A percentile compares a stretch with the other conserved stretches of the same genome.
Evolutionary conservation across 2,113 vertebrate species (phyloP).

Genomic region (Ploceus nigricollis): DNA sequence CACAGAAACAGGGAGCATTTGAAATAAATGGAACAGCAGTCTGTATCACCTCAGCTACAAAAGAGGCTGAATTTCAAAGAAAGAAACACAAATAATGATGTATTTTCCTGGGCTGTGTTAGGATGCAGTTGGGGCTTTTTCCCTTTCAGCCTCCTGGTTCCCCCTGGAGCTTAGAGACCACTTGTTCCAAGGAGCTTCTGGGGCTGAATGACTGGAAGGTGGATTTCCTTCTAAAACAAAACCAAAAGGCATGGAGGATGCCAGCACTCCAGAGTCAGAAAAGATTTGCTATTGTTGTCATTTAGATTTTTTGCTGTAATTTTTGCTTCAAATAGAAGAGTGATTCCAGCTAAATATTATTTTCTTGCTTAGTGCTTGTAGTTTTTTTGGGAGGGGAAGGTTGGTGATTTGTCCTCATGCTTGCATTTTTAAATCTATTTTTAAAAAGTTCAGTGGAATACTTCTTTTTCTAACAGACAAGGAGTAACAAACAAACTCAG

Average conservation of each 20-base stretch:
- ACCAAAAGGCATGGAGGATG: background rate
- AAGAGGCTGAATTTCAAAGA: conserved; percentile 61
- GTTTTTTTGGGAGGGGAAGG: background rate
- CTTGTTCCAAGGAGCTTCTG: conserved; percentile 51
- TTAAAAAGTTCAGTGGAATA: background rate
- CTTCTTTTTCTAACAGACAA: background rate
- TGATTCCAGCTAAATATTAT: background rate
- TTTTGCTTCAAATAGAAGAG: background rate
- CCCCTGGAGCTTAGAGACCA: conserved; percentile 50
- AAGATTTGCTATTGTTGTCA: background rate
- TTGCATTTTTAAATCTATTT: background rate
- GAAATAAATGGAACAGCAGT: conserved; percentile 66
- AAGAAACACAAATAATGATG: conserved; percentile 58
- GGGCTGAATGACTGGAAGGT: conserved; percentile 18
- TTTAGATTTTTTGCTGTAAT: background rate
- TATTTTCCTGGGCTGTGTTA: conserved; percentile 4
- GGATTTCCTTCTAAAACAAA: conserved; percentile 15
- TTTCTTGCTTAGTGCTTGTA: background rate
- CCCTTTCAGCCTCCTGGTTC: conserved; percentile 8
- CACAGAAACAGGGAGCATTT: conserved; percentile 39
- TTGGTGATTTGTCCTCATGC: background rate
- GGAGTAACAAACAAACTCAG: background rate
- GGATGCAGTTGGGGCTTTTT: conserved; percentile 17
- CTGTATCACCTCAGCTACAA: conserved; percentile 44
- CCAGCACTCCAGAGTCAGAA: background rate